Conservation (phyloP, 2,888 invertebrate genomes). For the Tipula unca region DNA sequence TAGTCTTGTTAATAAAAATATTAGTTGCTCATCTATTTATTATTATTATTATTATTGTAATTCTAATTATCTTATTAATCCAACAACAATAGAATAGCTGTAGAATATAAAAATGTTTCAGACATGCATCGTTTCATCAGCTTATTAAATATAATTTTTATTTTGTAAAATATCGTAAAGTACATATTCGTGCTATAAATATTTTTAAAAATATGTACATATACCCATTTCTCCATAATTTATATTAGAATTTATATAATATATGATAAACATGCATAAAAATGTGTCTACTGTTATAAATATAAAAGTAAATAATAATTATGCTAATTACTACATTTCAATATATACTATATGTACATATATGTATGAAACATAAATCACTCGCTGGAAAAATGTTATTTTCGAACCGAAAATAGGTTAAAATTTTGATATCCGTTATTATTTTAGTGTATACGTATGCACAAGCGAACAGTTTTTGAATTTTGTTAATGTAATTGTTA, state of each 20-base stretch:
- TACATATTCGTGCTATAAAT: not conserved
- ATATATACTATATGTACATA: not conserved
- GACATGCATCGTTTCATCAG: conserved; percentile 8
- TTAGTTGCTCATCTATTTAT: not conserved
- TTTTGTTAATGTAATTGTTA: not conserved
- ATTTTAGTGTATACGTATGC: not conserved
- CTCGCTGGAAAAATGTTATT: not conserved
- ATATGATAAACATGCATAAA: not conserved
- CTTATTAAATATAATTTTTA: not conserved
- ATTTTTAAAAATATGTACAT: not conserved
- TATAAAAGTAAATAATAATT: not conserved
- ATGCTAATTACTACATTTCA: not conserved
- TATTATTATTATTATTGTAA: not conserved
- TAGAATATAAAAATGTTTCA: not conserved
- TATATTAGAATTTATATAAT: not conserved
- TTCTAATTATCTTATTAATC: not conserved
- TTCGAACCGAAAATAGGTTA: not conserved
- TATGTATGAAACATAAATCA: not conserved
- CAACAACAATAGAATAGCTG: not conserved
- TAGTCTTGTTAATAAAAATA: not conserved
- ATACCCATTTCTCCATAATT: not conserved
- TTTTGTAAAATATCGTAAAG: not conserved
- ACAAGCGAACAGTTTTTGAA: not conserved
- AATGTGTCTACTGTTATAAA: not conserved
- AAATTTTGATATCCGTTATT: not conserved